Conservation (phyloP, 1,140 invertebrate species). For the Tenebrio molitor region DNA sequence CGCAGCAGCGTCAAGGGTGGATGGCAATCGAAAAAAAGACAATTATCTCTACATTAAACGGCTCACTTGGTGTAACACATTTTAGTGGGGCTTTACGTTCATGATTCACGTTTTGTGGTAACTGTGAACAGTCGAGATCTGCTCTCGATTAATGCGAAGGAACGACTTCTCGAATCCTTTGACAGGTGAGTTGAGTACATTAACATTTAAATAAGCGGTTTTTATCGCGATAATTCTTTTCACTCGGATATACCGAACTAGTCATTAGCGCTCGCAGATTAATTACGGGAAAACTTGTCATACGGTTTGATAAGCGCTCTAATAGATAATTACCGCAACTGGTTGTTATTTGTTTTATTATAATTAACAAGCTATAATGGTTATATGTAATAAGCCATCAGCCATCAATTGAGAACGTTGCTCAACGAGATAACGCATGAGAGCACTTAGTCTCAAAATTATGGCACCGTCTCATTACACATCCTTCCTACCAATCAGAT, state of each 20-base stretch:
- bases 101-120: constrained; percentile 10
- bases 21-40: not conserved
- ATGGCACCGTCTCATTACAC: constrained; percentile 14
- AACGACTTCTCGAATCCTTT: constrained; percentile 32
- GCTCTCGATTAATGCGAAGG: constrained; percentile 2
- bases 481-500: constrained; percentile 20
- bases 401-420: constrained; percentile 23
- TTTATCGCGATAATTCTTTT: constrained; percentile 45
- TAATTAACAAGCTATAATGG: constrained; percentile 42
- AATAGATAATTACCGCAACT: constrained; percentile 45
- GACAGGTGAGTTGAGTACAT: constrained; percentile 45
- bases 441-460: constrained; percentile 35
- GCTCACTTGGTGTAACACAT: constrained; percentile 12
- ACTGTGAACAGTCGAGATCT: constrained; percentile 5
- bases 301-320: constrained; percentile 43
- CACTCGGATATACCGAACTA: constrained; percentile 40
- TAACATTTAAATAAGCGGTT: constrained; percentile 46
- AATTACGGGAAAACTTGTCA: constrained; percentile 47
- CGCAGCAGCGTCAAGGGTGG: constrained; percentile 19
- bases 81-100: constrained; percentile 1
- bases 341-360: constrained; percentile 41
- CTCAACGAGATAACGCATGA: constrained; percentile 34
- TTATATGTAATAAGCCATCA: constrained; percentile 36
- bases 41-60: constrained; percentile 16
- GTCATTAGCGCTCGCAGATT: constrained; percentile 42